These are phyloP conservation scores for Acridotheres tristis DNA, from an alignment of 2,797 vertebrate genomes.

Conservation along the genomic window DNA sequence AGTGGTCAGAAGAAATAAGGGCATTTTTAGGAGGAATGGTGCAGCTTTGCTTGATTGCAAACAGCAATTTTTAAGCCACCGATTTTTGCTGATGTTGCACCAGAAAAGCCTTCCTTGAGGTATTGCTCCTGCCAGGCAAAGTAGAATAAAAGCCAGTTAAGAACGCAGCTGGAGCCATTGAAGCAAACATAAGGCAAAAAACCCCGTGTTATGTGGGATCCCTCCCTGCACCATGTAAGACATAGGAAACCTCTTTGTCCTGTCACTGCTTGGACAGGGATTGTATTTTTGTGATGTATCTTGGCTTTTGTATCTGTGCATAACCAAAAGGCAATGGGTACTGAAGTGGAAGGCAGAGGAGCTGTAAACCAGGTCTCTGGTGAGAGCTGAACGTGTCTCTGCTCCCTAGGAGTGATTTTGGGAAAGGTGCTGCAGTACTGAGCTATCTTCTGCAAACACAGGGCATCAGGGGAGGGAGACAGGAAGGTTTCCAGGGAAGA, in stretches of 20 bases:
- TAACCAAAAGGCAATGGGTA: neutral
- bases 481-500: neutral
- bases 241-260: neutral
- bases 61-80: neutral
- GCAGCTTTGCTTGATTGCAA: neutral
- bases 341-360: neutral
- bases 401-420: neutral
- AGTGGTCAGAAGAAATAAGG: neutral
- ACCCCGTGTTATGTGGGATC: rapidly evolving
- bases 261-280: neutral
- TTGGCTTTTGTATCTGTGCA: neutral
- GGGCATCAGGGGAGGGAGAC: neutral
- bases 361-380: neutral
- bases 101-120: neutral
- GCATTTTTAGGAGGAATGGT: neutral
- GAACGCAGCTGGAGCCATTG: neutral
- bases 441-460: neutral
- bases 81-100: neutral
- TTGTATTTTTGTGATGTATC: neutral
- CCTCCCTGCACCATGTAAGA: neutral
- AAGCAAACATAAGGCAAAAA: neutral
- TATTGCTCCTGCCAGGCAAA: neutral
- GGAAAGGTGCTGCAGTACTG: neutral
- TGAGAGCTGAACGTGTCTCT: neutral
- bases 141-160: neutral